These are phyloP conservation scores for Apodemus sylvaticus DNA, from an alignment of 2,113 vertebrate species.

Conservation along the genomic window DNA sequence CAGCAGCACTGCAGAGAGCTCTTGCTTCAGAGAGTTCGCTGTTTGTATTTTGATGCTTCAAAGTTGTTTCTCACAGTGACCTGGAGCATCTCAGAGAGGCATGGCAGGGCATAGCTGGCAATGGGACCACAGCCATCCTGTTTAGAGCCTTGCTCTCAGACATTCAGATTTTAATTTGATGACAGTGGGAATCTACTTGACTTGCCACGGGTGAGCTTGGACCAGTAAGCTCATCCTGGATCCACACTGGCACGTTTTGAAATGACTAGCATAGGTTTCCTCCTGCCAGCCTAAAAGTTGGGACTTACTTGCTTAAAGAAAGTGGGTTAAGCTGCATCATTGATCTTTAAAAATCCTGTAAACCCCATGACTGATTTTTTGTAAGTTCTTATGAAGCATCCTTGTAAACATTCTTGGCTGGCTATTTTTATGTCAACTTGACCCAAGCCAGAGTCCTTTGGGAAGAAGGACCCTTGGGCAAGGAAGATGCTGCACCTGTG, in stretches of 20 bases:
- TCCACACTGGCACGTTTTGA: conserved; percentile 72
- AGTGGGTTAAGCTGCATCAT: conserved; percentile 69
- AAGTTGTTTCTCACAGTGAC: conserved; percentile 70
- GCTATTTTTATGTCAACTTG: not conserved
- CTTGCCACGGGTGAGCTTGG: conserved; percentile 49
- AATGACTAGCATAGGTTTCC: conserved; percentile 79
- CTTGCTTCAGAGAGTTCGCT: conserved; percentile 17
- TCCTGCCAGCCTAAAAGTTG: conserved; percentile 78
- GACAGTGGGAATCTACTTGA: conserved; percentile 63
- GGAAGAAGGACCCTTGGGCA: not conserved
- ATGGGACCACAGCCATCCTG: conserved; percentile 61
- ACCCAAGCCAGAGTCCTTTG: not conserved
- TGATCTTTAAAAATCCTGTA: conserved; percentile 80
- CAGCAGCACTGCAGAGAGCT: not conserved
- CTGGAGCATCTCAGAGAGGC: conserved; percentile 42
- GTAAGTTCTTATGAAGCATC: conserved; percentile 46
- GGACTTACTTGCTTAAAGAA: conserved; percentile 73
- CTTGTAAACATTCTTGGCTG: not conserved
- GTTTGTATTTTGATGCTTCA: conserved; percentile 42
- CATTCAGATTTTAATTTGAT: conserved; percentile 70
- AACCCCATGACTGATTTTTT: conserved; percentile 59
- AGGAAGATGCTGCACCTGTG: not conserved
- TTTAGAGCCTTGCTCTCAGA: conserved; percentile 40
- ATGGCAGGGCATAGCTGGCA: conserved; percentile 17
- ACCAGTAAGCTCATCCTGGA: conserved; percentile 80